phyloP scores from a whole-genome alignment of 2,888 invertebrate genomes.

The Prosapia bicincta region DNA sequence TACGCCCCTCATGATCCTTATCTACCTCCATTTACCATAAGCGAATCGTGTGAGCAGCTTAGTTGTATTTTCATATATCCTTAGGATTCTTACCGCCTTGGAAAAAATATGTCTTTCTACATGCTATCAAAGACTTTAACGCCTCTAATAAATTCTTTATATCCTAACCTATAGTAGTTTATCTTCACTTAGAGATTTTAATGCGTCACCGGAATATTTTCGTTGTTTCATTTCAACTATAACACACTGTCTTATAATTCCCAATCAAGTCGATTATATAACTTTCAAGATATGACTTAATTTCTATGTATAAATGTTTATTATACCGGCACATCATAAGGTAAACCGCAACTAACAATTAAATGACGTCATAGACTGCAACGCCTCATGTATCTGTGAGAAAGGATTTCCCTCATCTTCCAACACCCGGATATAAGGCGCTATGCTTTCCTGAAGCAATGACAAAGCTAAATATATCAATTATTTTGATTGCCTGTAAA shows the following conservation, averaged over 20 bases:
- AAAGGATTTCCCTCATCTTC: neutral
- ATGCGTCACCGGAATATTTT: too few species aligned
- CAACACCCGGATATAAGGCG: neutral
- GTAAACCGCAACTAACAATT: neutral
- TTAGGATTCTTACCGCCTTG: too few species aligned
- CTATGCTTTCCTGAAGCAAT: neutral
- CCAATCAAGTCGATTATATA: neutral
- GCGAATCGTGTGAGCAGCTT: too few species aligned
- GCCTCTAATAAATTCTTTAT: too few species aligned
- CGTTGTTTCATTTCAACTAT: too few species aligned
- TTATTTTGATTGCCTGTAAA: neutral
- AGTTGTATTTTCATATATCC: too few species aligned
- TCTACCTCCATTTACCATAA: too few species aligned
- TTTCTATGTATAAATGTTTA: neutral
- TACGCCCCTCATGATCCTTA: too few species aligned
- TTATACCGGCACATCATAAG: neutral
- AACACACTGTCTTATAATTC: neutral
- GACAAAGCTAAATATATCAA: neutral
- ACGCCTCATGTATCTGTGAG: neutral
- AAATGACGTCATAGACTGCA: neutral
- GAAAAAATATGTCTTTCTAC: too few species aligned
- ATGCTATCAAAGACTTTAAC: too few species aligned
- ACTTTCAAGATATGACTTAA: neutral
- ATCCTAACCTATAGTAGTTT: too few species aligned
- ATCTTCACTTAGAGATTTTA: too few species aligned